These are phyloP conservation scores for Coluber constrictor DNA, from an alignment of 2,797 vertebrate genomes.

Conservation along the genomic window DNA sequence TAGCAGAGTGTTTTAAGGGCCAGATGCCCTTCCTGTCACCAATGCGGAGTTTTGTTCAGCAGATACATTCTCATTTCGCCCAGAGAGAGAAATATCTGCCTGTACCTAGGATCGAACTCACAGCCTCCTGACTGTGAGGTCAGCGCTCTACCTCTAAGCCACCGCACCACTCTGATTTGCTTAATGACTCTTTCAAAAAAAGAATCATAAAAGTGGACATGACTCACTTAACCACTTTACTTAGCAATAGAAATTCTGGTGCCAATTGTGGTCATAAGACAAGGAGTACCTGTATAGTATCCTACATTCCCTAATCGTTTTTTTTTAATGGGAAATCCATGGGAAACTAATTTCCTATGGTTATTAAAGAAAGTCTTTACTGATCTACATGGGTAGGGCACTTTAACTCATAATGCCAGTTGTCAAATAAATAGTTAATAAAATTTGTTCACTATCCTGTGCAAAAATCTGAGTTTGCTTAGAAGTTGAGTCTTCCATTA, in stretches of 20 bases:
- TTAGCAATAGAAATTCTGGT: too few species aligned
- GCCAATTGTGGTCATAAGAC: background rate
- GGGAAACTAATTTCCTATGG: background rate
- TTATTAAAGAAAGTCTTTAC: background rate
- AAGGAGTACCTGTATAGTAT: background rate
- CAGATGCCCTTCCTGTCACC: too few species aligned
- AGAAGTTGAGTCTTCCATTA: background rate
- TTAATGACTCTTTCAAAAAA: background rate
- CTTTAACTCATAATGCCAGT: background rate
- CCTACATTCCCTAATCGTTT: accelerated
- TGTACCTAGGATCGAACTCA: too few species aligned
- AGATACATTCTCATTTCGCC: too few species aligned
- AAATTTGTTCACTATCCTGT: background rate
- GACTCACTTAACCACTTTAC: too few species aligned
- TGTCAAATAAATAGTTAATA: background rate
- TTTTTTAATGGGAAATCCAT: background rate
- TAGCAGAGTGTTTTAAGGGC: too few species aligned
- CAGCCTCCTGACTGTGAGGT: too few species aligned
- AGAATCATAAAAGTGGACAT: background rate
- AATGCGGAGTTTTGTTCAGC: too few species aligned
- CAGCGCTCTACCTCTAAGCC: too few species aligned
- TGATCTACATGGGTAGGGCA: background rate
- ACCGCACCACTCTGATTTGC: too few species aligned
- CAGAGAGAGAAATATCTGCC: too few species aligned
- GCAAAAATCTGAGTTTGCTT: background rate